These are phyloP conservation scores for Calliscelio sp. DNA, from an alignment of 2,888 invertebrate species.

Conservation along the genomic window DNA sequence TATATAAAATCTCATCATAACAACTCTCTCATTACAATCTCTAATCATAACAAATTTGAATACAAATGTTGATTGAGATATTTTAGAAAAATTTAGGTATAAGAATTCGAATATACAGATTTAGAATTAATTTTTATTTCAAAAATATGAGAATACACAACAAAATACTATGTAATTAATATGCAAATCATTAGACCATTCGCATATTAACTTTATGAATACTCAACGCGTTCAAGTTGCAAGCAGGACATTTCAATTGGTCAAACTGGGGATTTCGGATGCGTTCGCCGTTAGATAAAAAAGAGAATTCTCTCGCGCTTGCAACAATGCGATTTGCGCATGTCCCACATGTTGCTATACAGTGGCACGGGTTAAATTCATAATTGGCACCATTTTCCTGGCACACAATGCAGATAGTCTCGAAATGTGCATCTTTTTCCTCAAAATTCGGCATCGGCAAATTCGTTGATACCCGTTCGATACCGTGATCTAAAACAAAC, in stretches of 20 bases:
- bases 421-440: conserved; percentile 10
- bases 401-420: background rate
- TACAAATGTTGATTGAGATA: too few relatives aligned
- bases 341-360: conserved; percentile 7
- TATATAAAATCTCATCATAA: too few relatives aligned
- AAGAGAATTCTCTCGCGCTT: background rate
- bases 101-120: too few relatives aligned
- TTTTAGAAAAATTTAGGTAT: too few relatives aligned
- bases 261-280: conserved; percentile 10
- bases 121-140: too few relatives aligned
- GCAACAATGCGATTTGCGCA: conserved; percentile 10
- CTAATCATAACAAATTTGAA: too few relatives aligned
- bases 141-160: too few relatives aligned
- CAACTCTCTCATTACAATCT: too few relatives aligned
- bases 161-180: too few relatives aligned
- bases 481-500: background rate
- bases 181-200: too few relatives aligned
- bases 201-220: background rate
- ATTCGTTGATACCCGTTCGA: background rate
- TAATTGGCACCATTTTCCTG: conserved; percentile 13
- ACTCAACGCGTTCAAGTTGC: background rate
- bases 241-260: background rate
- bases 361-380: conserved; percentile 4
- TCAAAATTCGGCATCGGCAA: background rate
- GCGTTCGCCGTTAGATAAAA: background rate